These are phyloP conservation scores for Neogale vison DNA, from an alignment of 2,113 vertebrate genomes.

Conservation along the genomic window DNA sequence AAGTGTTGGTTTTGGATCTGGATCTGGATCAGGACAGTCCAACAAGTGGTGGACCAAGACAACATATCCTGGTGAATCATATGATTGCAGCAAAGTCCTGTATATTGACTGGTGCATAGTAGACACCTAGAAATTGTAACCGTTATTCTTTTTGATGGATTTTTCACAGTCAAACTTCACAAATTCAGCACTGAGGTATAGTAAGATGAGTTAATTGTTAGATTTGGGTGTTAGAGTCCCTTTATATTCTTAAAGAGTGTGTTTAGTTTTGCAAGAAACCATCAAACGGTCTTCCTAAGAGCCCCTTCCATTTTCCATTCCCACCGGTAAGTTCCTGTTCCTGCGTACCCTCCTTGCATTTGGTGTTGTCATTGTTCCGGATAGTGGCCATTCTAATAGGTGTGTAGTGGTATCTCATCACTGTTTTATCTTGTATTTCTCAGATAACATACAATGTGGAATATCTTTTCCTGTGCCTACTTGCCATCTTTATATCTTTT, in stretches of 20 bases:
- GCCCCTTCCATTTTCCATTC: not conserved
- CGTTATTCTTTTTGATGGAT: not conserved
- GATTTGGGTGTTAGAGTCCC: not conserved
- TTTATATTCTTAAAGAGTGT: not conserved
- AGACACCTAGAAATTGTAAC: not conserved
- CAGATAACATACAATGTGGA: not conserved
- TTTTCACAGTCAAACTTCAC: not conserved
- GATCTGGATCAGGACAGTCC: accelerated
- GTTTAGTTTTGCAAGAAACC: not conserved
- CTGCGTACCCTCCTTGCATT: not conserved
- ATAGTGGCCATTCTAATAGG: not conserved
- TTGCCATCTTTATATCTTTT: not conserved
- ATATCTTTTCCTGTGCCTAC: not conserved
- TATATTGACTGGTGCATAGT: not conserved
- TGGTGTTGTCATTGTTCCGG: not conserved
- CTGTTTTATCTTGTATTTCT: not conserved
- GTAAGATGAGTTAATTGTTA: not conserved
- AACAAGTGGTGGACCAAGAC: not conserved
- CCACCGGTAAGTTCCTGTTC: not conserved
- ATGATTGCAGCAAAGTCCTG: not conserved
- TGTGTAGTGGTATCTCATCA: not conserved
- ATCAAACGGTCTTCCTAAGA: not conserved
- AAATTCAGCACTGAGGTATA: not conserved
- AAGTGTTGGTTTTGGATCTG: not conserved
- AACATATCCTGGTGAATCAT: not conserved